Percentiles rank a stretch among this genome's conserved stretches.
phyloP scores from a whole-genome alignment of 2,888 invertebrate genomes.

The Dryadula phaetusa region DNA sequence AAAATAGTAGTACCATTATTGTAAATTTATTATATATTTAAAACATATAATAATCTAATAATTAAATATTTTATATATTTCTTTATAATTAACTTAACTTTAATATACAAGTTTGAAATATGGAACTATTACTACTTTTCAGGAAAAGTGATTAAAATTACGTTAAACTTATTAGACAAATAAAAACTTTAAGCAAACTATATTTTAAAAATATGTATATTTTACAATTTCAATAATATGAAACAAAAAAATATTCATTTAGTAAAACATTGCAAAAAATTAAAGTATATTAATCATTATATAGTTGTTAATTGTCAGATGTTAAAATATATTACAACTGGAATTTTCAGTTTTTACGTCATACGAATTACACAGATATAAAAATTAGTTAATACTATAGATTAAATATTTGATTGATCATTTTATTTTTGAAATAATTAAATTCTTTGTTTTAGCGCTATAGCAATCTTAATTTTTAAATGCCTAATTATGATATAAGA shows the following conservation, averaged over 20 bases:
- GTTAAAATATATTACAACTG: not conserved
- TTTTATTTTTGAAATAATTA: too few species aligned
- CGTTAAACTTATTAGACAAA: too few species aligned
- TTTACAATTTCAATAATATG: not conserved
- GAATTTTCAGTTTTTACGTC: not conserved
- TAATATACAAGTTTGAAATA: not conserved
- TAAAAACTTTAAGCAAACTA: not conserved
- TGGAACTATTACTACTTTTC: not conserved
- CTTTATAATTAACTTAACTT: not conserved
- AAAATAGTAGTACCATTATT: conserved; percentile 16
- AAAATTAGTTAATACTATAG: too few species aligned
- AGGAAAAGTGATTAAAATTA: too few species aligned
- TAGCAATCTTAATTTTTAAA: too few species aligned
- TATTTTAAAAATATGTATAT: not conserved
- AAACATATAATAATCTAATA: not conserved
- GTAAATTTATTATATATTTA: not conserved
- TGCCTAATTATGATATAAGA: too few species aligned
- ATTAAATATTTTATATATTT: not conserved
- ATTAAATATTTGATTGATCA: too few species aligned
- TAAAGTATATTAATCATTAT: not conserved
- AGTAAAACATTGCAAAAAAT: not conserved
- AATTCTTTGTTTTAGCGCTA: too few species aligned
- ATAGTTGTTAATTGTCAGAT: not conserved
- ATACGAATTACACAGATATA: not conserved
- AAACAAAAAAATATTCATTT: not conserved